Evolutionary conservation across 2,888 invertebrate species (phyloP).

Genomic region (Drosophila eohydei): DNA sequence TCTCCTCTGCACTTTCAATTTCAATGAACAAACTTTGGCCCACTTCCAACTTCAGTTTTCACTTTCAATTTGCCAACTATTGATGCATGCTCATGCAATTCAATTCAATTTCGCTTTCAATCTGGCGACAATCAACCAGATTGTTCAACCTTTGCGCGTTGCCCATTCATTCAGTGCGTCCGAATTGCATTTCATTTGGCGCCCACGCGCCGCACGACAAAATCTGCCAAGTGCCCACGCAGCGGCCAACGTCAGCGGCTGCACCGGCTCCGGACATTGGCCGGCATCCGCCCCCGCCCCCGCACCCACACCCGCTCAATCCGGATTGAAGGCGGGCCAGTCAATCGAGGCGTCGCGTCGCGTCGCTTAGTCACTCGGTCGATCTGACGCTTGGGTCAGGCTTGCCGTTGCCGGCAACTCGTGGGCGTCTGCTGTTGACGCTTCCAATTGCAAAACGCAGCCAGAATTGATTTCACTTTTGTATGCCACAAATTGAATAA

Average conservation of each 20-base stretch:
- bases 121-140: slow-evolving; percentile 8
- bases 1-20: slow-evolving; percentile 4
- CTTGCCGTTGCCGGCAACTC: slow-evolving; percentile 18
- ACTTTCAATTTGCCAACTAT: slow-evolving; percentile 9
- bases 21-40: neutral
- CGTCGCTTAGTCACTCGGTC: slow-evolving; percentile 27
- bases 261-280: slow-evolving; percentile 41
- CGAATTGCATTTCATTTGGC: slow-evolving; percentile 43
- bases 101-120: slow-evolving; percentile 21
- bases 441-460: slow-evolving; percentile 73
- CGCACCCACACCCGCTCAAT: neutral
- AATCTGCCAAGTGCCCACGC: slow-evolving; percentile 58
- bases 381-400: slow-evolving; percentile 32
- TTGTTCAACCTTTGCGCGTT: slow-evolving; percentile 25
- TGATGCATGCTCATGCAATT: neutral
- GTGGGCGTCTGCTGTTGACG: slow-evolving; percentile 56
- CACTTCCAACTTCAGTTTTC: slow-evolving; percentile 1
- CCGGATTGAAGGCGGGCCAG: slow-evolving; percentile 3
- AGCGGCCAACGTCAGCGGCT: neutral
- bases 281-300: slow-evolving; percentile 30
- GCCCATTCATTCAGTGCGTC: slow-evolving; percentile 18
- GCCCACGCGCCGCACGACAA: slow-evolving; percentile 51
- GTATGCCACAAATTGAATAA: slow-evolving; percentile 46
- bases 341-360: slow-evolving; percentile 2
- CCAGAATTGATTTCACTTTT: slow-evolving; percentile 77